Percentiles rank a stretch among this genome's conserved stretches.
Evolutionary conservation across 2,113 vertebrate genomes (phyloP).

Genomic region (Campylomormyrus numenius): DNA sequence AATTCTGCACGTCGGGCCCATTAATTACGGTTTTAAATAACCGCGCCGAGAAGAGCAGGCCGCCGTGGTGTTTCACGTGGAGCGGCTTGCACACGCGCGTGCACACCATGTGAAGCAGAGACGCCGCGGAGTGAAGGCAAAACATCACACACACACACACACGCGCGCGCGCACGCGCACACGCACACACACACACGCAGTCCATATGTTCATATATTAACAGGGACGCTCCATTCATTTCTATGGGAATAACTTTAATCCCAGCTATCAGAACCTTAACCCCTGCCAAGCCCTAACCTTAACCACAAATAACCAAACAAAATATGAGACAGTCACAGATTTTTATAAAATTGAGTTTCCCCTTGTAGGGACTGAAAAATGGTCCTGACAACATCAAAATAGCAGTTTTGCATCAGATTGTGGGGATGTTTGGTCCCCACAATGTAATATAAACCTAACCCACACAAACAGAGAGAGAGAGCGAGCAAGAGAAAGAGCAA

Average conservation of each 20-base stretch:
- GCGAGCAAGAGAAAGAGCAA: no score
- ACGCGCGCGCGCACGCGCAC: background rate
- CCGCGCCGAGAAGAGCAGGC: background rate
- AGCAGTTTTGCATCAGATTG: background rate
- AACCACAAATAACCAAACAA: background rate
- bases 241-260: background rate
- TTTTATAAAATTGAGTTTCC: background rate
- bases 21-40: slow-evolving; percentile 1
- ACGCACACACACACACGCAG: slow-evolving; percentile 22
- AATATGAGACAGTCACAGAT: background rate
- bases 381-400: background rate
- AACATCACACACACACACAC: slow-evolving; percentile 18
- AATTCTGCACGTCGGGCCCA: no score
- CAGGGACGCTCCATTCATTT: background rate
- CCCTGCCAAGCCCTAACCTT: background rate
- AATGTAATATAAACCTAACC: background rate
- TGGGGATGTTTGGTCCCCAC: background rate
- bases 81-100: background rate
- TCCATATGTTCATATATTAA: background rate
- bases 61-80: background rate
- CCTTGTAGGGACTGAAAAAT: background rate
- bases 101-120: background rate
- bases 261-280: background rate
- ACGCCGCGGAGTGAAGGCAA: background rate
- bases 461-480: no score